Percentiles rank a stretch among this genome's conserved stretches.
phyloP scores from a whole-genome alignment of 2,888 invertebrate species.

The Graphium colonna region DNA sequence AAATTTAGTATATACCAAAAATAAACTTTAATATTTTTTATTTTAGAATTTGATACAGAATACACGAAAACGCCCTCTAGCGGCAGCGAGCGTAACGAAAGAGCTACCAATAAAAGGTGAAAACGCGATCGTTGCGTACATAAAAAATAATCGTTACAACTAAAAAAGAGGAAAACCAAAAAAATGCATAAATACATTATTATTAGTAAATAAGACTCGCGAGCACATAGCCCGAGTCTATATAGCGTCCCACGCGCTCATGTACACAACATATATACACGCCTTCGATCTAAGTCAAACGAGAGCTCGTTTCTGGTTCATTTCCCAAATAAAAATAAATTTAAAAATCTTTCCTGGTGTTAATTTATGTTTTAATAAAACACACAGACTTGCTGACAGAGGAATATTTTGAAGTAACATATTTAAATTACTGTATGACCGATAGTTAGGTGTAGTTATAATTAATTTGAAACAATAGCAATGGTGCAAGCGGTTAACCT shows the following conservation, averaged over 20 bases:
- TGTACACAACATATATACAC: constrained; percentile 44
- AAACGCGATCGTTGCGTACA: constrained; percentile 32
- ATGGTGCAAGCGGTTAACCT: too few species aligned
- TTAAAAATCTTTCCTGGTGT: constrained; percentile 4
- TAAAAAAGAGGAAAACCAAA: constrained; percentile 44
- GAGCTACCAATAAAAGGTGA: constrained; percentile 61
- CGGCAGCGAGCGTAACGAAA: constrained; percentile 30
- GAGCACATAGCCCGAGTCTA: constrained; percentile 57
- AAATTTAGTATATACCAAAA: too few species aligned
- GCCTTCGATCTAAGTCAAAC: constrained; percentile 15
- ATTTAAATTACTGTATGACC: too few species aligned
- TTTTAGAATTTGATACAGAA: too few species aligned
- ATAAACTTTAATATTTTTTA: too few species aligned
- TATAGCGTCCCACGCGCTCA: constrained; percentile 51
- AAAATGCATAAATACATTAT: constrained; percentile 61
- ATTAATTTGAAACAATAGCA: too few species aligned
- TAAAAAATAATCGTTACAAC: constrained; percentile 29
- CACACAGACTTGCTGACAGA: too few species aligned
- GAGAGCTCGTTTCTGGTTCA: constrained; percentile 5
- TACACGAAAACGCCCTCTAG: constrained; percentile 2
- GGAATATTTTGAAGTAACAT: too few species aligned
- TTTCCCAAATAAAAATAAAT: constrained; percentile 4
- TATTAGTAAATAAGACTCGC: constrained; percentile 43
- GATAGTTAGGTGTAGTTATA: too few species aligned
- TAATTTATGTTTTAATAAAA: background rate